Conservation (phyloP, 2,797 vertebrate genomes). For the Alca torda region DNA sequence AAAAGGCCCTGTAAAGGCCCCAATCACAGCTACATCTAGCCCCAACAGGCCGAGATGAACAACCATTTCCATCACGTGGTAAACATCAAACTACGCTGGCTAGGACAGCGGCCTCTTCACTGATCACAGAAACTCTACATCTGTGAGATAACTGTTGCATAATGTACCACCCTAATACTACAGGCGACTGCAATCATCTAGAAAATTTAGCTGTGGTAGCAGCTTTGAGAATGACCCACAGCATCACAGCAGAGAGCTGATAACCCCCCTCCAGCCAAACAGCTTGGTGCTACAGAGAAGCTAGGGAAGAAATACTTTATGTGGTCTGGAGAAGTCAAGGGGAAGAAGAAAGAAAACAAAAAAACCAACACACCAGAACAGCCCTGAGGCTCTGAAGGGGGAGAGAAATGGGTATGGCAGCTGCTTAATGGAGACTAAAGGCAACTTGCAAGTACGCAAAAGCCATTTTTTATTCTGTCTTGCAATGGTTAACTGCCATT, state of each 20-base stretch:
- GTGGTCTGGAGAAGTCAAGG: neutral
- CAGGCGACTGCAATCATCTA: fast-evolving
- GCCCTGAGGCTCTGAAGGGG: neutral
- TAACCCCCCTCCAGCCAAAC: neutral
- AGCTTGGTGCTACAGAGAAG: neutral
- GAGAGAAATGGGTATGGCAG: neutral
- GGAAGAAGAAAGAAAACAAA: neutral
- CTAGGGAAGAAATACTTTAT: neutral
- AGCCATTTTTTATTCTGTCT: neutral
- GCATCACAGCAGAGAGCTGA: neutral
- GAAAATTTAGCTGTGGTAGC: neutral
- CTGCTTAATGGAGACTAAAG: neutral
- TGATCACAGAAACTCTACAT: neutral
- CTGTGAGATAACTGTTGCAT: neutral
- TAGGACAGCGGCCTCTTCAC: neutral
- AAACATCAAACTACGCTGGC: neutral
- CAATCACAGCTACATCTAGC: neutral
- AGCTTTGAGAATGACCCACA: neutral
- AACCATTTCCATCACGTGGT: neutral
- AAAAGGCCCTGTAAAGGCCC: neutral
- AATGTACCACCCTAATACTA: neutral
- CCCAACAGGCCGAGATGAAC: neutral
- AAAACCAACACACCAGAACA: neutral
- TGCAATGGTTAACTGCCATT: neutral
- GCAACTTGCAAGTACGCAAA: neutral